A percentile compares a stretch with the other conserved stretches of the same genome.
Evolutionary conservation across 2,888 invertebrate species (phyloP).

Genomic region (Timema cristinae): DNA sequence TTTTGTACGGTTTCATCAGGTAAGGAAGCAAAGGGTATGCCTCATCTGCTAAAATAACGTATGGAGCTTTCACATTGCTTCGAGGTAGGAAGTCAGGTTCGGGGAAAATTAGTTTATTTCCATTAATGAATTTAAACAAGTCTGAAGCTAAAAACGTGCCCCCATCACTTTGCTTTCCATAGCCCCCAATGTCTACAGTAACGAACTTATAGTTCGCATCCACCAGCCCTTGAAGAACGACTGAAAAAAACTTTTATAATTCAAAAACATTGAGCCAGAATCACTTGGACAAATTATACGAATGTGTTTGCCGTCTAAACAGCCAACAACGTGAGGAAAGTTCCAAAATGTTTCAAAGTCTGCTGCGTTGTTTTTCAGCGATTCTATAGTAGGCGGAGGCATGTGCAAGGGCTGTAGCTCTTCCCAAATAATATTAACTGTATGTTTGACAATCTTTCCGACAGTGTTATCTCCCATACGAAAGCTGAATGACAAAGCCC

Average conservation of each 20-base stretch:
- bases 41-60: slow-evolving; percentile 9
- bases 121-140: not conserved
- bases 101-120: not conserved
- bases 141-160: slow-evolving; percentile 8
- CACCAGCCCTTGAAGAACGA: slow-evolving; percentile 6
- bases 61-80: slow-evolving; percentile 12
- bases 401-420: not conserved
- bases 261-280: slow-evolving; percentile 9
- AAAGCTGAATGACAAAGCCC: slow-evolving; percentile 5
- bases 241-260: slow-evolving; percentile 3
- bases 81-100: slow-evolving; percentile 10
- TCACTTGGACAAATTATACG: slow-evolving; percentile 7
- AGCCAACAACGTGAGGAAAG: slow-evolving; percentile 8
- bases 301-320: slow-evolving; percentile 13
- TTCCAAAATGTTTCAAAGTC: not conserved
- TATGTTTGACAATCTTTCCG: slow-evolving; percentile 9
- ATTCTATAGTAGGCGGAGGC: not conserved
- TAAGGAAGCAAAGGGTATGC: slow-evolving; percentile 12
- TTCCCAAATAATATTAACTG: slow-evolving; percentile 1
- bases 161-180: slow-evolving; percentile 12
- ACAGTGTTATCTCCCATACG: slow-evolving; percentile 14
- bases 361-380: not conserved
- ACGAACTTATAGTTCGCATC: slow-evolving; percentile 1
- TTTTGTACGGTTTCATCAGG: not conserved
- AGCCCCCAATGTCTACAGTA: slow-evolving; percentile 2